A percentile compares a stretch with the other conserved stretches of the same genome.
phyloP scores from a whole-genome alignment of 1,140 invertebrate genomes.

The Belonocnema kinseyi region DNA sequence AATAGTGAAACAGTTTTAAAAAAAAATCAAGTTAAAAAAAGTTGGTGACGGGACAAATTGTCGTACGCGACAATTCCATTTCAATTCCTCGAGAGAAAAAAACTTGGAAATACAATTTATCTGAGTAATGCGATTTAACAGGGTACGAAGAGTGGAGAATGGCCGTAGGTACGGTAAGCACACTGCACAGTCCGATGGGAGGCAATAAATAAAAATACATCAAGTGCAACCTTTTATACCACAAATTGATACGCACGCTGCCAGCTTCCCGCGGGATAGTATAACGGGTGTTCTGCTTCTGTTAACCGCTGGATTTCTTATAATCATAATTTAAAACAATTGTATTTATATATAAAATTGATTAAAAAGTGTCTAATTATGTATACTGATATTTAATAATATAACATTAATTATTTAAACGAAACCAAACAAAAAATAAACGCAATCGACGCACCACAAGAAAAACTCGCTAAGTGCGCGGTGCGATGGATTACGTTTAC shows the following conservation, averaged over 20 bases:
- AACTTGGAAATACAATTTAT: slow-evolving; percentile 61
- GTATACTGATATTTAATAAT: no score
- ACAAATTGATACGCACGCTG: slow-evolving; percentile 62
- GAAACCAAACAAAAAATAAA: no score
- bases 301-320: no score
- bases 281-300: slow-evolving; percentile 1
- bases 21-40: slow-evolving; percentile 17
- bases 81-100: slow-evolving; percentile 55
- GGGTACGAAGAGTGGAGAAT: slow-evolving; percentile 52
- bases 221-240: slow-evolving; percentile 66
- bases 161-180: slow-evolving; percentile 44
- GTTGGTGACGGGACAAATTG: slow-evolving; percentile 9
- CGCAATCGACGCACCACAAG: no score
- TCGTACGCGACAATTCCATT: slow-evolving; percentile 61
- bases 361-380: slow-evolving; percentile 6
- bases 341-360: background rate
- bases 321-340: no score
- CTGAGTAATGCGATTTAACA: slow-evolving; percentile 65
- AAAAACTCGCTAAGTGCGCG: no score
- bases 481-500: no score
- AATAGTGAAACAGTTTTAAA: background rate
- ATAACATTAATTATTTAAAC: no score
- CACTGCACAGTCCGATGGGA: slow-evolving; percentile 51
- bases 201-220: slow-evolving; percentile 70
- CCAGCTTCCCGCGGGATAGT: slow-evolving; percentile 32